Percentiles rank a stretch among this genome's conserved stretches.
These are phyloP conservation scores for Ceratina australensis DNA, from an alignment of 1,140 invertebrate species.

Conservation along the genomic window DNA sequence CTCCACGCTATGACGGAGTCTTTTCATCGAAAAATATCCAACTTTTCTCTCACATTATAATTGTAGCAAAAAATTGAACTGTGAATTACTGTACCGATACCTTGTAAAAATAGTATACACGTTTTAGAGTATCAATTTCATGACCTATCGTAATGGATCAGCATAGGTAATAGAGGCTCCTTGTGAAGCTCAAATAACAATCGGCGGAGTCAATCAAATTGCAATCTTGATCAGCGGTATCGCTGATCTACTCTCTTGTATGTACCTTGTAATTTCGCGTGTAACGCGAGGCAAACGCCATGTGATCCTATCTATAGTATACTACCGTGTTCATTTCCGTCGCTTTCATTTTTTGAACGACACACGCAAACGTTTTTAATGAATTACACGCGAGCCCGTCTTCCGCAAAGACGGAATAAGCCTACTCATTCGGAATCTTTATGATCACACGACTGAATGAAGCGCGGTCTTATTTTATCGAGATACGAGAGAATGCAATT, in stretches of 20 bases:
- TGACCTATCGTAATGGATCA: neutral
- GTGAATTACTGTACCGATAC: too few relatives aligned
- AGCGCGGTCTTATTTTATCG: too few relatives aligned
- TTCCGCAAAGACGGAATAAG: neutral
- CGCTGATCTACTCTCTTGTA: slow-evolving; percentile 7
- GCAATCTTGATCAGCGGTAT: slow-evolving; percentile 14
- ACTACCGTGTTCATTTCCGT: slow-evolving; percentile 26
- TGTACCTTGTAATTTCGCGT: slow-evolving; percentile 21
- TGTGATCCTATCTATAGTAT: slow-evolving; percentile 18
- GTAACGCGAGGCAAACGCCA: slow-evolving; percentile 17
- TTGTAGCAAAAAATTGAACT: too few relatives aligned
- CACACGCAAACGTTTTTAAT: slow-evolving; percentile 20
- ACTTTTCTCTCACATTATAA: too few relatives aligned
- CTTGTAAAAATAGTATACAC: too few relatives aligned
- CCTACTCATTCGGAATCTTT: neutral
- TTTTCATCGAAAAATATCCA: neutral
- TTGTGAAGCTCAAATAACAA: neutral
- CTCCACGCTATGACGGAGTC: neutral
- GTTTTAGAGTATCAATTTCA: neutral
- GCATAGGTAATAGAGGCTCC: neutral
- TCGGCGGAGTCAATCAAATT: slow-evolving; percentile 11
- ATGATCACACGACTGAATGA: neutral
- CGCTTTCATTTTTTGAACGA: slow-evolving; percentile 8
- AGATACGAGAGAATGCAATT: too few relatives aligned
- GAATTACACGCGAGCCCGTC: neutral